These are phyloP conservation scores for Leptura quadrifasciata DNA, from an alignment of 2,888 invertebrate species.

Conservation along the genomic window DNA sequence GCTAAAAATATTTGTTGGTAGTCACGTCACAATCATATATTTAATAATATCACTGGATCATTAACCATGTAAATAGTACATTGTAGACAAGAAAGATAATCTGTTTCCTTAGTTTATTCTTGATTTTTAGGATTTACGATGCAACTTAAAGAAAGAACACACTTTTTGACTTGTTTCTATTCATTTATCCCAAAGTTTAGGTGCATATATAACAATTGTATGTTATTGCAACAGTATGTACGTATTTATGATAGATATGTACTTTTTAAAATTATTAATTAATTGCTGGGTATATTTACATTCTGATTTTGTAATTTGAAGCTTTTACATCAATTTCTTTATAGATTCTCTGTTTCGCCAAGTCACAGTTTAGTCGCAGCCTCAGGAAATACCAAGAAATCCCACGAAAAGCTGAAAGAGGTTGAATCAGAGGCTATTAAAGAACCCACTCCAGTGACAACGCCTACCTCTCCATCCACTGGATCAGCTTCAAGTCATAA, in stretches of 20 bases:
- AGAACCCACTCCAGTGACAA: constrained; percentile 64
- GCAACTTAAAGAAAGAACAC: background rate
- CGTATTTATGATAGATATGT: too few relatives aligned
- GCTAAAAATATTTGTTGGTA: background rate
- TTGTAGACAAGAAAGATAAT: background rate
- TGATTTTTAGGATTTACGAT: background rate
- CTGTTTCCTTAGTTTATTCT: background rate
- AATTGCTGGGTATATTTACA: background rate
- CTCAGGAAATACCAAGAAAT: constrained; percentile 52
- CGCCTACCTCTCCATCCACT: constrained; percentile 75
- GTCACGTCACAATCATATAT: background rate
- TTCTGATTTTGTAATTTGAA: background rate
- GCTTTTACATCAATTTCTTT: constrained; percentile 41
- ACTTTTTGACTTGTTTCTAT: background rate
- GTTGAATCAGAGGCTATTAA: constrained; percentile 46
- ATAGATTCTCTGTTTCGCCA: constrained; percentile 73
- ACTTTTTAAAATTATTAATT: too few relatives aligned
- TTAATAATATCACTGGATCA: background rate
- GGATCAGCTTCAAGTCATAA: constrained; percentile 61
- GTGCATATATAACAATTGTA: constrained; percentile 7
- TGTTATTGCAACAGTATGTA: too few relatives aligned
- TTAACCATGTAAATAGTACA: background rate
- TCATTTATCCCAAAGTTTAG: background rate
- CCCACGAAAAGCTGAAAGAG: constrained; percentile 62
- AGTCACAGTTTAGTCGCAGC: constrained; percentile 67